Evolutionary conservation across 2,113 vertebrate species (phyloP).

Genomic region (Triplophysa rosa): DNA sequence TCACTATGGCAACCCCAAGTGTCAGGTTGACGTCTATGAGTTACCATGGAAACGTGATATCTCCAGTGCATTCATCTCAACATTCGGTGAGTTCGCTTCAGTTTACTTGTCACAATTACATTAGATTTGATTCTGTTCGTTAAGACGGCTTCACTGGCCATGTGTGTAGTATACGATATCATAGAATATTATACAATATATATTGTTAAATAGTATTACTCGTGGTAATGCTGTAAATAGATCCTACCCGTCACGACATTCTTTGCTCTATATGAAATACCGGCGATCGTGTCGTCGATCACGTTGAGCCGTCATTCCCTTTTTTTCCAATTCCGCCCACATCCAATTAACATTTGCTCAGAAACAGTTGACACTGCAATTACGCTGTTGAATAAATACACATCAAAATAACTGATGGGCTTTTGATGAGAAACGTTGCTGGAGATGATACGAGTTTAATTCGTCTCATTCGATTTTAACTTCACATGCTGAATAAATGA

Average conservation of each 20-base stretch:
- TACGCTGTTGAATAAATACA: neutral
- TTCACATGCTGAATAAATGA: neutral
- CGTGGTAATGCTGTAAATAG: too few species aligned
- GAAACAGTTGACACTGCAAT: slow-evolving; percentile 1
- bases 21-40: slow-evolving; percentile 60
- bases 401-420: neutral
- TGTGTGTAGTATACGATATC: too few species aligned
- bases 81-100: too few species aligned
- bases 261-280: too few species aligned
- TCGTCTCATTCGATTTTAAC: neutral
- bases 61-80: too few species aligned
- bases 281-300: neutral
- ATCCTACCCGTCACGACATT: too few species aligned
- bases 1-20: slow-evolving; percentile 67
- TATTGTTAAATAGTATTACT: too few species aligned
- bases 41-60: slow-evolving; percentile 67
- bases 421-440: slow-evolving; percentile 10
- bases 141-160: too few species aligned
- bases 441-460: neutral
- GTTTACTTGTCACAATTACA: too few species aligned
- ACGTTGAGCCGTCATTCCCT: neutral
- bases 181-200: too few species aligned
- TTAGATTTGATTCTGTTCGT: too few species aligned
- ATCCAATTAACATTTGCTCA: neutral
- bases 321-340: neutral